Conservation (phyloP, 1,140 invertebrate species). For the Scaptomyza pallida region DNA sequence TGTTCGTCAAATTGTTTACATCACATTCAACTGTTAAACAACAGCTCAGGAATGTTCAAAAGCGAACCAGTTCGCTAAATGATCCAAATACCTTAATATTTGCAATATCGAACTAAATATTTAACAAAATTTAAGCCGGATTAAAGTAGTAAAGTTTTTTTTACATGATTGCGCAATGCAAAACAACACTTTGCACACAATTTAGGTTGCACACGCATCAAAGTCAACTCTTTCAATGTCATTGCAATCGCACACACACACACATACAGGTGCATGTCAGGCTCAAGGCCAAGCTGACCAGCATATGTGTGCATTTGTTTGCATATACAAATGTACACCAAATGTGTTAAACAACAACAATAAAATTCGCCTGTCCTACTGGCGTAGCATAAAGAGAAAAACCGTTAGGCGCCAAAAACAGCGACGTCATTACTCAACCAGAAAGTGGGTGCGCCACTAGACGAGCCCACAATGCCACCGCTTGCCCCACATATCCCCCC, state of each 20-base stretch:
- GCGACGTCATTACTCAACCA: constrained; percentile 60
- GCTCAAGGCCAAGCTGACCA: constrained; percentile 72
- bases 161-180: constrained; percentile 59
- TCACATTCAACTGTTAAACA: neutral
- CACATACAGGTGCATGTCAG: constrained; percentile 1
- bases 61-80: neutral
- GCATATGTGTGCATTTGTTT: constrained; percentile 42
- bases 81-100: neutral
- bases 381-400: constrained; percentile 29
- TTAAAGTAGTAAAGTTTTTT: constrained; percentile 6
- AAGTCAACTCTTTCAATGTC: constrained; percentile 71
- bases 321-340: constrained; percentile 15
- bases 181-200: neutral
- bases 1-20: neutral
- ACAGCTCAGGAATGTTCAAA: neutral
- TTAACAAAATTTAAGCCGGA: neutral
- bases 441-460: constrained; percentile 69
- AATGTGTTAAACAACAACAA: constrained; percentile 11
- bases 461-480: constrained; percentile 61
- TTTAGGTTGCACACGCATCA: constrained; percentile 40
- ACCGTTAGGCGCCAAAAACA: constrained; percentile 49
- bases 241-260: constrained; percentile 49
- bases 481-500: neutral
- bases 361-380: constrained; percentile 1
- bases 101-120: neutral